These are phyloP conservation scores for Leptura quadrifasciata DNA, from an alignment of 2,888 invertebrate species.

Conservation along the genomic window DNA sequence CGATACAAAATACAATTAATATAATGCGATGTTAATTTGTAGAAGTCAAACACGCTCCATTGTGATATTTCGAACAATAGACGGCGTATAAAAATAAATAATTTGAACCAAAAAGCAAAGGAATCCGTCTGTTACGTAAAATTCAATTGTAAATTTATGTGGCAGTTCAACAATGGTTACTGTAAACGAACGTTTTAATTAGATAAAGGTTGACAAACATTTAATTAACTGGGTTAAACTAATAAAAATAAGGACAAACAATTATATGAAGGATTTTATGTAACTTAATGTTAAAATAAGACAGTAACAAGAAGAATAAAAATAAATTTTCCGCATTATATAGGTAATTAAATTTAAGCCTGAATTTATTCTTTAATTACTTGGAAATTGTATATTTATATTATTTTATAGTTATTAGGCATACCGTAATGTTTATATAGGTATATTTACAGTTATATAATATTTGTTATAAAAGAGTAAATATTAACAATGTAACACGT, in stretches of 20 bases:
- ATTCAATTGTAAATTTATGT: slow-evolving; percentile 28
- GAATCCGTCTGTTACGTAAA: slow-evolving; percentile 38
- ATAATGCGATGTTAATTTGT: neutral
- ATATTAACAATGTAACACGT: neutral
- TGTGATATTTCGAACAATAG: slow-evolving; percentile 39
- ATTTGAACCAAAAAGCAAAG: slow-evolving; percentile 21
- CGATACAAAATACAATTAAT: neutral
- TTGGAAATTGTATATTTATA: neutral
- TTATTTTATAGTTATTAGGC: neutral
- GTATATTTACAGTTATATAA: neutral
- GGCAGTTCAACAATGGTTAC: slow-evolving; percentile 28
- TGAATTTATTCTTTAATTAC: neutral
- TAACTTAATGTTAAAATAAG: neutral
- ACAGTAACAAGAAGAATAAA: neutral
- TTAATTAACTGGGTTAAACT: slow-evolving; percentile 16
- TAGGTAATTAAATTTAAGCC: neutral
- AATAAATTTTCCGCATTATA: neutral
- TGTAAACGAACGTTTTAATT: slow-evolving; percentile 30
- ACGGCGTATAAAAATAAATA: slow-evolving; percentile 27
- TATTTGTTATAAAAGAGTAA: neutral
- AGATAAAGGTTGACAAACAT: slow-evolving; percentile 33
- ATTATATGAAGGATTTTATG: neutral
- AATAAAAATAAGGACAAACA: slow-evolving; percentile 17
- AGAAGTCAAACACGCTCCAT: slow-evolving; percentile 22
- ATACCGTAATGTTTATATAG: neutral